Conservation (phyloP, 2,888 invertebrate genomes). For the Odontocerum albicorne region DNA sequence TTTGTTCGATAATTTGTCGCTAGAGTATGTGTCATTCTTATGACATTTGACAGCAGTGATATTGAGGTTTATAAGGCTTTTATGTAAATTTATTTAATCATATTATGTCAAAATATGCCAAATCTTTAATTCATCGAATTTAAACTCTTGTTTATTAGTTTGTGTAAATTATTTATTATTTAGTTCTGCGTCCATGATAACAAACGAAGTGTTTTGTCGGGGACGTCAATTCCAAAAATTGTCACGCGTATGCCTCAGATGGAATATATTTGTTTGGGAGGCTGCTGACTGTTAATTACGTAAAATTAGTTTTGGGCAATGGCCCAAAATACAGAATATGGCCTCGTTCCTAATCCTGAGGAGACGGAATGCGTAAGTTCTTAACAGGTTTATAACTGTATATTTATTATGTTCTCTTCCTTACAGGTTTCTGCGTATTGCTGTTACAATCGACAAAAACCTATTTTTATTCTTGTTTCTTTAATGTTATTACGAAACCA, state of each 20-base stretch:
- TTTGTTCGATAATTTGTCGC: slow-evolving; percentile 24
- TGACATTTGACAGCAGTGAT: slow-evolving; percentile 34
- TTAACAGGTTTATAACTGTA: slow-evolving; percentile 25
- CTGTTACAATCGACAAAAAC: too few species aligned
- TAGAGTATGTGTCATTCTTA: slow-evolving; percentile 33
- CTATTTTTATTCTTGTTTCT: too few species aligned
- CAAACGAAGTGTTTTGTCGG: slow-evolving; percentile 20
- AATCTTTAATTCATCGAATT: slow-evolving; percentile 5
- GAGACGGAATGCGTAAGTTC: slow-evolving; percentile 28
- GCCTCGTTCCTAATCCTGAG: slow-evolving; percentile 30
- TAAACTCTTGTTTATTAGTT: slow-evolving; percentile 3
- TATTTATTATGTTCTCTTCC: too few species aligned
- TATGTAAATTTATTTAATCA: slow-evolving; percentile 32
- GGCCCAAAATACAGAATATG: slow-evolving; percentile 31
- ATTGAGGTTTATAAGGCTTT: slow-evolving; percentile 21
- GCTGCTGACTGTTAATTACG: slow-evolving; percentile 25
- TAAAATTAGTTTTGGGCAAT: slow-evolving; percentile 26
- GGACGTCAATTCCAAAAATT: slow-evolving; percentile 21
- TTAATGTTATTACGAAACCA: too few species aligned
- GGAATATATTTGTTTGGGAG: slow-evolving; percentile 27
- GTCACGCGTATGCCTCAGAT: slow-evolving; percentile 29
- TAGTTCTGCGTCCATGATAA: slow-evolving; percentile 26
- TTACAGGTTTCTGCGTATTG: too few species aligned
- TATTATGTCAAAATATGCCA: slow-evolving; percentile 24
- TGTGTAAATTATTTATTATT: slow-evolving; percentile 13